These are phyloP conservation scores for Zaprionus taronus DNA, from an alignment of 1,140 invertebrate genomes.

Conservation along the genomic window DNA sequence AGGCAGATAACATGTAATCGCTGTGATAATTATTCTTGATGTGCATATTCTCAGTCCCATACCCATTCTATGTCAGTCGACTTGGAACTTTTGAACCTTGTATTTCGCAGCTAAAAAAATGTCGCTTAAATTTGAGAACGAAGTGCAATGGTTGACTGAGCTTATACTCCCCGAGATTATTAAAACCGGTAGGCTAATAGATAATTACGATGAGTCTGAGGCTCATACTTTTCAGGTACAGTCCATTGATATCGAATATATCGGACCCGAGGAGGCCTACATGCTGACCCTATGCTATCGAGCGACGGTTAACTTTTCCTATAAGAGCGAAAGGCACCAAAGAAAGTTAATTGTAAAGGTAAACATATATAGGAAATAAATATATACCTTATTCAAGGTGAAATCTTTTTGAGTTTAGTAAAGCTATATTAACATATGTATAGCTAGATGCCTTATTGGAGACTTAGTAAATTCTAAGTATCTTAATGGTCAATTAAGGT, in stretches of 20 bases:
- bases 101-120: conserved; percentile 25
- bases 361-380: background rate
- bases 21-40: background rate
- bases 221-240: conserved; percentile 42
- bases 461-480: background rate
- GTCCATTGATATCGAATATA: conserved; percentile 55
- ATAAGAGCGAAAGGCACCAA: conserved; percentile 23
- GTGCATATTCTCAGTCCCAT: background rate
- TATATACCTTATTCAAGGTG: background rate
- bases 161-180: conserved; percentile 53
- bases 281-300: conserved; percentile 75
- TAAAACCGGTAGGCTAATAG: conserved; percentile 43
- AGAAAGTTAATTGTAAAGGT: conserved; percentile 72
- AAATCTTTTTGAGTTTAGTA: no score
- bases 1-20: background rate
- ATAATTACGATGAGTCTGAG: conserved; percentile 39
- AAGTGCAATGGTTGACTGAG: conserved; percentile 52
- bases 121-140: conserved; percentile 43
- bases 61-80: background rate
- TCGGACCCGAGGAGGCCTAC: conserved; percentile 68
- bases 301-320: conserved; percentile 50
- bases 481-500: background rate
- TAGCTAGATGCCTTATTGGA: no score
- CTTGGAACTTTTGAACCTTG: background rate
- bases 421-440: no score